Percentiles rank a stretch among this genome's conserved stretches.
Evolutionary conservation across 92 coral and sea anemone species (phyloP).

Genomic region (Paragorgia papillata): DNA sequence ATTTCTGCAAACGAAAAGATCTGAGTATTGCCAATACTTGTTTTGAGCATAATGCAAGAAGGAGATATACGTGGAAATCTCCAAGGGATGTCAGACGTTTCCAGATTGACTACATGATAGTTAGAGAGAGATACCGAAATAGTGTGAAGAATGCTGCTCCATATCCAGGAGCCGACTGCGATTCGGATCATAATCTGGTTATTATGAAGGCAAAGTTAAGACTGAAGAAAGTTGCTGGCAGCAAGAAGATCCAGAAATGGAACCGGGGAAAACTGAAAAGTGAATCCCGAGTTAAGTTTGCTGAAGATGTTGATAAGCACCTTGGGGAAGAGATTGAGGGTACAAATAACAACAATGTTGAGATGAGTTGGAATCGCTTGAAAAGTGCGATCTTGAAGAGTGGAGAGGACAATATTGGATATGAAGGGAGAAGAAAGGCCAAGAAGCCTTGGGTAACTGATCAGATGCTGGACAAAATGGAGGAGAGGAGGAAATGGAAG

Average conservation of each 20-base stretch:
- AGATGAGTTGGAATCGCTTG: conserved; percentile 38
- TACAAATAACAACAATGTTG: conserved; percentile 5
- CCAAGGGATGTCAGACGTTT: conserved; percentile 19
- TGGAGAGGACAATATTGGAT: conserved; percentile 38
- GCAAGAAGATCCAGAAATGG: conserved; percentile 26
- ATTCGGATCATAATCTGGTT: conserved; percentile 35
- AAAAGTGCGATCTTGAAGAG: conserved; percentile 37
- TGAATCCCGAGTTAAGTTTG: conserved; percentile 26
- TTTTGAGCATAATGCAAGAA: conserved; percentile 32
- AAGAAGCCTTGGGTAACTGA: conserved; percentile 52
- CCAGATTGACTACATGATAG: conserved; percentile 42
- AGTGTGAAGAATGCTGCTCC: too few species aligned
- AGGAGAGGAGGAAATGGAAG: conserved; percentile 22
- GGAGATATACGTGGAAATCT: conserved; percentile 29
- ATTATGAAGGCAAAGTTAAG: conserved; percentile 23
- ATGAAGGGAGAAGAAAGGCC: conserved; percentile 35
- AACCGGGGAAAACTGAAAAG: conserved; percentile 29
- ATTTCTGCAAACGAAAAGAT: conserved; percentile 25
- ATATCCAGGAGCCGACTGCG: conserved; percentile 1
- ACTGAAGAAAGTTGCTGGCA: conserved; percentile 19
- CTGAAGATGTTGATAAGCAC: conserved; percentile 21
- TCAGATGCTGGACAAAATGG: conserved; percentile 42
- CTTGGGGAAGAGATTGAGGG: conserved; percentile 9
- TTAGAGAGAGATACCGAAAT: conserved; percentile 36
- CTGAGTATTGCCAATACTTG: too few species aligned